phyloP scores from a whole-genome alignment of 1,140 invertebrate genomes.

The Pollicipes pollicipes region DNA sequence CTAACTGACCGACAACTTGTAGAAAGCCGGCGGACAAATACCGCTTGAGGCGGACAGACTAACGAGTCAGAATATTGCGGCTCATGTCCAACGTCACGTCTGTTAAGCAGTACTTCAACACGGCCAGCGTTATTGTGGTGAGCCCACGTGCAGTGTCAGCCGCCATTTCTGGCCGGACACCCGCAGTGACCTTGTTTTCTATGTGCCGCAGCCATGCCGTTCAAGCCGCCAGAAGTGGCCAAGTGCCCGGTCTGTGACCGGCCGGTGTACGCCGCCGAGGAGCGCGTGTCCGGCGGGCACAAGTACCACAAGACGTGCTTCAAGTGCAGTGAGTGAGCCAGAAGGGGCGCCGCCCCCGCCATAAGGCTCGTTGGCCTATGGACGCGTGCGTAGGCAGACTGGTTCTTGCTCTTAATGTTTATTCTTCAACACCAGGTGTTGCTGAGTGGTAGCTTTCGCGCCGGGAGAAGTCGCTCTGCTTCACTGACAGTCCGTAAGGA shows the following conservation, averaged over 20 bases:
- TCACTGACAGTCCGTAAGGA: not conserved
- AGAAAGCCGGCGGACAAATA: too few species aligned
- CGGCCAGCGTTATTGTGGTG: too few species aligned
- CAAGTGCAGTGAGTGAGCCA: slow-evolving; percentile 79
- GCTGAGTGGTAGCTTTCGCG: not conserved
- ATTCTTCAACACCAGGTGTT: not conserved
- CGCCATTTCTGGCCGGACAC: too few species aligned
- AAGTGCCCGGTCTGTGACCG: slow-evolving; percentile 98
- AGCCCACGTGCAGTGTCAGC: too few species aligned
- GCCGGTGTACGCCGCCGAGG: slow-evolving; percentile 96
- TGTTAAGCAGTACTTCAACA: too few species aligned
- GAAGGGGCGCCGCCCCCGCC: not conserved
- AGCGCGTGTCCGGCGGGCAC: slow-evolving; percentile 85
- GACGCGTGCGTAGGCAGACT: too few species aligned
- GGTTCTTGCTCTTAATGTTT: not conserved
- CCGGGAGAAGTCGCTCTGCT: not conserved
- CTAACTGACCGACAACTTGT: too few species aligned
- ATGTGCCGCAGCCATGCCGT: slow-evolving; percentile 47
- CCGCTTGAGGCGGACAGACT: too few species aligned
- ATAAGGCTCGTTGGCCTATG: slow-evolving; percentile 4
- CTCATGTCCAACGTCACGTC: too few species aligned
- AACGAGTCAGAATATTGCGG: too few species aligned
- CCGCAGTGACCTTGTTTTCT: too few species aligned
- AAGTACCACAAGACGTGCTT: slow-evolving; percentile 99
- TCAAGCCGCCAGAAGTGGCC: slow-evolving; percentile 86